phyloP scores from a whole-genome alignment of 1,140 invertebrate genomes.

The Centruroides sculpturatus region DNA sequence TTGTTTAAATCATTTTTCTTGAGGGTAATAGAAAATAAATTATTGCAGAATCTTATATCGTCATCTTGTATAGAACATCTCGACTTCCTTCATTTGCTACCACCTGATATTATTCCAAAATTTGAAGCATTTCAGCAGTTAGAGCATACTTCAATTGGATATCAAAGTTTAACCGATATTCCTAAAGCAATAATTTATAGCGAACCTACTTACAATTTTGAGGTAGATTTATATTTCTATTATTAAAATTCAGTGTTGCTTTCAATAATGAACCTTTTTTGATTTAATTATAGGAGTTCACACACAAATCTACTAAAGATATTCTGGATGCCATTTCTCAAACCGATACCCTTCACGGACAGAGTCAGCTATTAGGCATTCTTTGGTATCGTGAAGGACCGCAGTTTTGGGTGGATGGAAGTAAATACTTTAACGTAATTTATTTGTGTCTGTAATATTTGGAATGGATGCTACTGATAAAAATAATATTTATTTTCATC shows the following conservation, averaged over 20 bases:
- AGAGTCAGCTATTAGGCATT: conserved; percentile 71
- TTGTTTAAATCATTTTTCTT: too few species aligned
- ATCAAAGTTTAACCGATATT: conserved; percentile 92
- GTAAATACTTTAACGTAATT: conserved; percentile 1
- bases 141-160: conserved; percentile 63
- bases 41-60: conserved; percentile 61
- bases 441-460: background rate
- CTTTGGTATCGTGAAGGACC: conserved; percentile 66
- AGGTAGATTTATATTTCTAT: background rate
- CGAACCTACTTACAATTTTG: conserved; percentile 36
- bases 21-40: too few species aligned
- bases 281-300: conserved; percentile 18
- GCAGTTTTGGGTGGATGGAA: conserved; percentile 51
- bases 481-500: background rate
- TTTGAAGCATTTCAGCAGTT: conserved; percentile 55
- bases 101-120: conserved; percentile 49
- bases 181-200: conserved; percentile 60
- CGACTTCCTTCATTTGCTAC: conserved; percentile 74
- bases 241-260: conserved; percentile 2
- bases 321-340: conserved; percentile 53
- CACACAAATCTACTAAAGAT: conserved; percentile 47
- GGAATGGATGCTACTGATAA: background rate
- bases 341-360: conserved; percentile 55
- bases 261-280: background rate
- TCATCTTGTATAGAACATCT: conserved; percentile 85